A percentile compares a stretch with the other conserved stretches of the same genome.
phyloP scores from a whole-genome alignment of 1,140 invertebrate species.

The Drosophila suzukii region DNA sequence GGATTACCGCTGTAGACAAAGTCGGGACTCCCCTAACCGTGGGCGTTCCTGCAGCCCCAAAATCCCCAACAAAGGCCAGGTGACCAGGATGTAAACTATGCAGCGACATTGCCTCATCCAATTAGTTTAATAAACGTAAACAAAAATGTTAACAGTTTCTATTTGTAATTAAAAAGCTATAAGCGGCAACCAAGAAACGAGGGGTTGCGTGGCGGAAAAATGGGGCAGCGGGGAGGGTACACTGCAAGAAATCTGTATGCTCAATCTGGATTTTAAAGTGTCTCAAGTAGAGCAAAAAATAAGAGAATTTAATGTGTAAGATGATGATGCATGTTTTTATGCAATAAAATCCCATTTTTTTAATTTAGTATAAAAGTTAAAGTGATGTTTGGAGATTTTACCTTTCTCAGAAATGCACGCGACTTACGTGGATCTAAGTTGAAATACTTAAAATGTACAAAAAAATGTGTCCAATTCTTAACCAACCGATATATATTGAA shows the following conservation, averaged over 20 bases:
- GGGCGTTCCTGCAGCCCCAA: conserved; percentile 25
- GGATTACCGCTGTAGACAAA: conserved; percentile 68
- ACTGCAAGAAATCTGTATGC: conserved; percentile 4
- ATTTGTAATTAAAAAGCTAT: conserved; percentile 73
- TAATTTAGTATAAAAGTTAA: too few species aligned
- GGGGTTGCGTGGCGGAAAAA: conserved; percentile 20
- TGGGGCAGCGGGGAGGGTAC: neutral
- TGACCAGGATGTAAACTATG: conserved; percentile 21
- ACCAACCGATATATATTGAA: too few species aligned
- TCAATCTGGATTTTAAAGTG: too few species aligned
- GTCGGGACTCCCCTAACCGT: conserved; percentile 9
- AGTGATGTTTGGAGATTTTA: too few species aligned
- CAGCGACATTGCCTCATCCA: conserved; percentile 34
- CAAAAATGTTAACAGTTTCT: conserved; percentile 51
- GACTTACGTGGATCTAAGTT: too few species aligned
- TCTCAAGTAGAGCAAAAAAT: too few species aligned
- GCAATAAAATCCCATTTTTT: too few species aligned
- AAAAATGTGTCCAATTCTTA: too few species aligned
- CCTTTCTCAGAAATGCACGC: too few species aligned
- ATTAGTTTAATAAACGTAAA: conserved; percentile 66
- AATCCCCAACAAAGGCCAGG: conserved; percentile 14
- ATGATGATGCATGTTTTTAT: too few species aligned
- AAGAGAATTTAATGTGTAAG: too few species aligned
- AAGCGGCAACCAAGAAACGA: conserved; percentile 51
- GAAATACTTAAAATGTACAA: too few species aligned